Percentiles rank a stretch among this genome's conserved stretches.
Evolutionary conservation across 2,888 invertebrate species (phyloP).

Genomic region (Drosophila picticornis): DNA sequence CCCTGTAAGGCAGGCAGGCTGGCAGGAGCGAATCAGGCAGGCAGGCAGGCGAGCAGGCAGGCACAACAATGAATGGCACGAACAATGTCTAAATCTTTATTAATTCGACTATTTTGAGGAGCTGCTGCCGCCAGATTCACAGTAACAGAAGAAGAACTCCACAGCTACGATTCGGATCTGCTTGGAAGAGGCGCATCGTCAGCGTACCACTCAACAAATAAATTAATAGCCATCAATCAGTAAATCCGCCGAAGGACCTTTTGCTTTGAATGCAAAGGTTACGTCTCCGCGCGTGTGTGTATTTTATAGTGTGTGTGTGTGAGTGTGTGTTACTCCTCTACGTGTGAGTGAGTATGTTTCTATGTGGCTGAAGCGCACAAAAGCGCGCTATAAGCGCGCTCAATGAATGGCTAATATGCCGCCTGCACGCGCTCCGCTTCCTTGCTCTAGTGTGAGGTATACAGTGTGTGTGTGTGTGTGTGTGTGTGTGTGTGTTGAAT

Average conservation of each 20-base stretch:
- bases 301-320: not conserved
- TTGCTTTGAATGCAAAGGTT: slow-evolving; percentile 74
- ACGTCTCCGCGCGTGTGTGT: slow-evolving; percentile 20
- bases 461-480: not conserved
- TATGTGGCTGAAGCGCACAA: slow-evolving; percentile 51
- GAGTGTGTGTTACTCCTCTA: not conserved
- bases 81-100: slow-evolving; percentile 81
- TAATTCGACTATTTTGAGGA: slow-evolving; percentile 77
- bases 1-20: slow-evolving; percentile 13
- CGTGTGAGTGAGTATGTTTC: slow-evolving; percentile 8
- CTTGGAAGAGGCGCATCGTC: slow-evolving; percentile 14
- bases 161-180: not conserved
- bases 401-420: slow-evolving; percentile 78
- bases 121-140: slow-evolving; percentile 40
- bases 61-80: slow-evolving; percentile 69
- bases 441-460: not conserved
- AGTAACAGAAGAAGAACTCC: not conserved
- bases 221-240: slow-evolving; percentile 82
- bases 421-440: slow-evolving; percentile 58
- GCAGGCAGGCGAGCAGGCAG: not conserved
- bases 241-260: slow-evolving; percentile 79
- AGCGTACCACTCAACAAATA: slow-evolving; percentile 71
- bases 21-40: not conserved
- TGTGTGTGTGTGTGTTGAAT: slow-evolving; percentile 1
- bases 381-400: slow-evolving; percentile 75